These are phyloP conservation scores for Anniella stebbinsi DNA, from an alignment of 2,797 vertebrate species.

Conservation along the genomic window DNA sequence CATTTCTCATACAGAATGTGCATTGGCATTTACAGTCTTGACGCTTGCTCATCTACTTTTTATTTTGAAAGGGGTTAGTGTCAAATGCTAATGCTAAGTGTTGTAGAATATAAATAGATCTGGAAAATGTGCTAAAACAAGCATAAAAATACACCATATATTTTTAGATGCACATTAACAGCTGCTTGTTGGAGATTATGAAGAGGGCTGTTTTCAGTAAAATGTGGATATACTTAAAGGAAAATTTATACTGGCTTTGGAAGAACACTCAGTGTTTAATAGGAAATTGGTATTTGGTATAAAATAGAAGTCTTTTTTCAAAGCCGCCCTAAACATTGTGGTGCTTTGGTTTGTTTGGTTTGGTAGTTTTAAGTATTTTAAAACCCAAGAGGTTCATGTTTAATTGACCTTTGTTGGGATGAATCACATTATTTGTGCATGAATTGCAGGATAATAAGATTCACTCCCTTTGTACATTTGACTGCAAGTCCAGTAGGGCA, in stretches of 20 bases:
- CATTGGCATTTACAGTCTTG: not conserved
- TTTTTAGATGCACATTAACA: slow-evolving; percentile 15
- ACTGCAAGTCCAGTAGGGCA: slow-evolving; percentile 37
- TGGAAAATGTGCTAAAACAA: slow-evolving; percentile 14
- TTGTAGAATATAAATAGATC: not conserved
- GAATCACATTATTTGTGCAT: slow-evolving; percentile 56
- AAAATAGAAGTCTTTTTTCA: slow-evolving; percentile 7
- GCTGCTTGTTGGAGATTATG: slow-evolving; percentile 41
- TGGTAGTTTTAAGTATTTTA: slow-evolving; percentile 21
- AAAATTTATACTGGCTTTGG: slow-evolving; percentile 36
- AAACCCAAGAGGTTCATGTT: slow-evolving; percentile 3
- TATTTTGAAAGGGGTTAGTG: slow-evolving; percentile 1
- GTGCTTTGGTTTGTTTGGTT: slow-evolving; percentile 9
- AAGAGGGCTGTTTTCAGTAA: slow-evolving; percentile 42
- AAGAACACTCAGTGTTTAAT: slow-evolving; percentile 1
- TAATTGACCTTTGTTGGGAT: slow-evolving; percentile 57
- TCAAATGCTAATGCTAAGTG: not conserved
- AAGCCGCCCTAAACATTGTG: not conserved
- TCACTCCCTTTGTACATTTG: slow-evolving; percentile 44
- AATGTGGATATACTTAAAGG: slow-evolving; percentile 43
- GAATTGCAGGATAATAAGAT: slow-evolving; percentile 35
- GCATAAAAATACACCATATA: not conserved
- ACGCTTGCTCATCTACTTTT: slow-evolving; percentile 20
- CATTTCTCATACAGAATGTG: slow-evolving; percentile 9
- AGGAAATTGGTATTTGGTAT: not conserved